These are phyloP conservation scores for Caenorhabditis parvicauda DNA, from an alignment of 2,888 invertebrate species.

Conservation along the genomic window DNA sequence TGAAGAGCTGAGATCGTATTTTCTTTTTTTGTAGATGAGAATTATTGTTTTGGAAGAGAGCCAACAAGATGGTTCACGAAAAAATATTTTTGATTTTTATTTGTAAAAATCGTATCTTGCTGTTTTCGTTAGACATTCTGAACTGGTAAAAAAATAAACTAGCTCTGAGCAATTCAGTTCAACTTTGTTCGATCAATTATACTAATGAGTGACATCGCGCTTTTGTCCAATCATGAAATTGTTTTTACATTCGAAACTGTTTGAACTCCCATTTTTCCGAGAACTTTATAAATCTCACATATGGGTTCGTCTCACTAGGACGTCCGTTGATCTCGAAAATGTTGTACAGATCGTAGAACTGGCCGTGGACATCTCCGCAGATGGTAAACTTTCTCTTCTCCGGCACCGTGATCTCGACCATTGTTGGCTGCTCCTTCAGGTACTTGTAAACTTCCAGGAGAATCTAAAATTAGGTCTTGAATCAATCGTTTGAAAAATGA, in stretches of 20 bases:
- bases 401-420: conserved; percentile 81
- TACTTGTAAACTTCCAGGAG: conserved; percentile 83
- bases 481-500: not conserved
- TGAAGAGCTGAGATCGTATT: conserved; percentile 74
- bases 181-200: no score
- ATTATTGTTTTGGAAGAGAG: not conserved
- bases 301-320: conserved; percentile 90
- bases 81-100: no score
- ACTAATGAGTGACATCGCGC: no score
- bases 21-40: not conserved
- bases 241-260: no score
- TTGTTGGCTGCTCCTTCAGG: conserved; percentile 73
- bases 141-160: no score
- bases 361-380: conserved; percentile 98
- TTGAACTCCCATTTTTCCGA: no score
- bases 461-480: conserved; percentile 72
- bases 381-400: conserved; percentile 78
- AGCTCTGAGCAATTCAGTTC: no score
- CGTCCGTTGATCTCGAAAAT: conserved; percentile 95
- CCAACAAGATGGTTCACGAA: no score
- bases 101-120: no score
- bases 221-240: no score
- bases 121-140: no score
- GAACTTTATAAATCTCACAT: conserved; percentile 73
- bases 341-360: conserved; percentile 95